These are phyloP conservation scores for Pachycephus smyrnensis DNA, from an alignment of 2,888 invertebrate species.

Conservation along the genomic window DNA sequence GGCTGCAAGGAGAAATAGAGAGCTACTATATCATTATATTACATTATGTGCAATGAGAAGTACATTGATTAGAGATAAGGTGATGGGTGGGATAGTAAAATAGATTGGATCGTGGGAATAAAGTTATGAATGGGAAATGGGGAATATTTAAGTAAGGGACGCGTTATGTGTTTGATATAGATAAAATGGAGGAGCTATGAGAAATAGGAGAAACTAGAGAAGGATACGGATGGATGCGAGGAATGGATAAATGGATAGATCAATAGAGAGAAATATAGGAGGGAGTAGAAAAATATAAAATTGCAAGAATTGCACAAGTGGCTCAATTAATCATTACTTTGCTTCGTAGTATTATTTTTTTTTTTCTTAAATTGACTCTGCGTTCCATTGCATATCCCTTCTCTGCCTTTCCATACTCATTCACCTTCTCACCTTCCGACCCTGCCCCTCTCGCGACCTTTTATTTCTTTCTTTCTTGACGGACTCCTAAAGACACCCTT, in stretches of 20 bases:
- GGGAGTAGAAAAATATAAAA: constrained; percentile 66
- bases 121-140: not conserved
- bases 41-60: constrained; percentile 33
- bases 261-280: constrained; percentile 17
- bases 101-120: not conserved
- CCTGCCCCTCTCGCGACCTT: not conserved
- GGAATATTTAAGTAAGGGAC: not conserved
- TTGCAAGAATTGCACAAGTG: constrained; percentile 50
- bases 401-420: not conserved
- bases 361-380: constrained; percentile 35
- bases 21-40: constrained; percentile 27
- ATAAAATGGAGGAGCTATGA: constrained; percentile 25
- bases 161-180: constrained; percentile 20
- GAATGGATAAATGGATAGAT: constrained; percentile 1
- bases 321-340: constrained; percentile 41
- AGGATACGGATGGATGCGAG: not conserved
- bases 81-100: not conserved
- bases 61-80: not conserved
- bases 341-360: constrained; percentile 24
- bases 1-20: constrained; percentile 21
- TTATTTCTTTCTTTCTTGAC: not conserved
- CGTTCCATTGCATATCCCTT: constrained; percentile 4
- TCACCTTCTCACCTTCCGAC: not conserved
- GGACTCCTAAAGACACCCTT: not conserved
- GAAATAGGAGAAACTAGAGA: constrained; percentile 17